Base-by-base conservation (phyloP, 2,888 invertebrate genomes). In the Aromia moschata region DNA sequence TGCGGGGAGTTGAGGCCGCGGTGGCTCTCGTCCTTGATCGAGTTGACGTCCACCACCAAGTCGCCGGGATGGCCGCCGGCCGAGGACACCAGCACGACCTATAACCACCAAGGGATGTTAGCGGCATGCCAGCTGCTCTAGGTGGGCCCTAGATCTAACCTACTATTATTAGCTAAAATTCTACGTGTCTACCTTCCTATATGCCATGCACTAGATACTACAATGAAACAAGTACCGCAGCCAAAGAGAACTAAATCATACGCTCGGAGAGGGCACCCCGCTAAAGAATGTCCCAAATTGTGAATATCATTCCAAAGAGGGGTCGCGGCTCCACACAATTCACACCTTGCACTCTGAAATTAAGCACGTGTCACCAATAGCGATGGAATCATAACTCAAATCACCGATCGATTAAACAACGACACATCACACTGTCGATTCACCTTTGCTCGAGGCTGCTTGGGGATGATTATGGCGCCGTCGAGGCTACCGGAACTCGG, bases 1-100 rank as follows among this genome's bases (percentile, higher is more conserved):
- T 87, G 87, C 79, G 87, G 87, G 79, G 82, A 82, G 69, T 84
- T 84, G 73, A 86, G 83, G 79, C 85, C 84, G 83, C 86, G 84
- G 47, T 73, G 74, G 82, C 83, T 81, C 83, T 85, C 81, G 85
- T 84, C 83, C 83, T 86, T 83, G 83, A 86, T 85, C 54, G 81
- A 80, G 71, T 82, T 83, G 62, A 84, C 83, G 71, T 83, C 83
- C 53, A 83, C 83, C 68, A 83, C 83, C 68, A 83, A 75, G 71
- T 83, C 83, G 69, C 79, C 77, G 68, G 73, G 70, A 59, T 75
- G 74, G 58, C 74, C 75, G 58, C 76, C 79, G 52, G 71, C 68
- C 51, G 81, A 79, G 52, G 81, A 80, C 64, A 83, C 81, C 73
- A 83, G 79, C 71, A 83, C 81, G 70, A 83, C 82, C 81, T 82